Percentiles rank a stretch among this genome's conserved stretches.
phyloP scores from a whole-genome alignment of 2,888 invertebrate genomes.

The Apantesis nais region DNA sequence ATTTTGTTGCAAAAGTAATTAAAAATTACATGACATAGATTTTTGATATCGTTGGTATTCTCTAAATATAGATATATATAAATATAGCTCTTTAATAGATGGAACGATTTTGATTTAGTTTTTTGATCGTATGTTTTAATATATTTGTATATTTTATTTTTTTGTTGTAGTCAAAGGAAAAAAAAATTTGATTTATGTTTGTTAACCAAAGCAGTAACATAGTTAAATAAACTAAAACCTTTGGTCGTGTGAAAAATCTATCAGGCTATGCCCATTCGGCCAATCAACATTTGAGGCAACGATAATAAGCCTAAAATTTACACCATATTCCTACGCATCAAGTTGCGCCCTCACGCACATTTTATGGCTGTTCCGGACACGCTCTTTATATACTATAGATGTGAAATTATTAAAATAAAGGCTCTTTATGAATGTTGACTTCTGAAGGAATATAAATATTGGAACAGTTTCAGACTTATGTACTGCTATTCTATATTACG shows the following conservation, averaged over 20 bases:
- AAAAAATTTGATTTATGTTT: background rate
- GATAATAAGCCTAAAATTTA: slow-evolving; percentile 74
- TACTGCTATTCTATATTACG: slow-evolving; percentile 41
- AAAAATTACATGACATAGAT: slow-evolving; percentile 5
- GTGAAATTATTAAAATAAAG: slow-evolving; percentile 74
- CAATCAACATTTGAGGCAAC: slow-evolving; percentile 69
- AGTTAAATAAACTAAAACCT: slow-evolving; percentile 32
- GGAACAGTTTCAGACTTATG: slow-evolving; percentile 64
- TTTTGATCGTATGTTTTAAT: too few relatives aligned
- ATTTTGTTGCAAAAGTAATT: slow-evolving; percentile 23
- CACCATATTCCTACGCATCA: slow-evolving; percentile 72
- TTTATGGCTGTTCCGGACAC: slow-evolving; percentile 71
- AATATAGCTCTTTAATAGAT: background rate
- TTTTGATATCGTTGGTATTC: slow-evolving; percentile 28
- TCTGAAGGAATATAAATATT: slow-evolving; percentile 65
- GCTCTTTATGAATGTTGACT: slow-evolving; percentile 67
- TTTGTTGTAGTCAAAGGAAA: background rate
- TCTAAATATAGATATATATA: background rate
- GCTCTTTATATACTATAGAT: slow-evolving; percentile 70
- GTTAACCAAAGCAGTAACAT: slow-evolving; percentile 26
- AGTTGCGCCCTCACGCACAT: slow-evolving; percentile 72
- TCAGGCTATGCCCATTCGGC: slow-evolving; percentile 56
- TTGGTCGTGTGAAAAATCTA: slow-evolving; percentile 54
- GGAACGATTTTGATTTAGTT: background rate
- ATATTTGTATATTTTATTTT: too few relatives aligned